Percentiles rank a stretch among this genome's conserved stretches.
Evolutionary conservation across 2,797 vertebrate species (phyloP).

Genomic region (Xenentodon cancila): DNA sequence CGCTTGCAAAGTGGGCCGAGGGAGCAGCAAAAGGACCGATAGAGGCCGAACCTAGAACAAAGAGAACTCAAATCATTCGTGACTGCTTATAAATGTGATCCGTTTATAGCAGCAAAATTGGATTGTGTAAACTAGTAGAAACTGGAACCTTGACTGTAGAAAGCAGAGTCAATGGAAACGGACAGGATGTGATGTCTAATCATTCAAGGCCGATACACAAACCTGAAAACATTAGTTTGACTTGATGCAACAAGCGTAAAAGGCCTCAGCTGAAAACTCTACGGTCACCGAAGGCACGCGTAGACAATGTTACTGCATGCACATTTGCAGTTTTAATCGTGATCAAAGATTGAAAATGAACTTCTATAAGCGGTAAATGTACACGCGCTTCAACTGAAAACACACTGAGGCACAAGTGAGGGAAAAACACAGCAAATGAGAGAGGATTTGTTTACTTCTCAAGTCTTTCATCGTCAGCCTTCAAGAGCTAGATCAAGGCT

Average conservation of each 20-base stretch:
- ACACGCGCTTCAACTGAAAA: background rate
- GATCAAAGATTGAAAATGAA: background rate
- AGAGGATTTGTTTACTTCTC: constrained; percentile 13
- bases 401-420: constrained; percentile 3
- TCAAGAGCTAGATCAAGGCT: constrained; percentile 42
- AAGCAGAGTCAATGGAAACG: background rate
- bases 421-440: constrained; percentile 11
- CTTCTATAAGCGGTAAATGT: too few species aligned
- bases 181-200: background rate
- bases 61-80: background rate
- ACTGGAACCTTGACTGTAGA: background rate
- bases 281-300: too few species aligned
- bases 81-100: too few species aligned
- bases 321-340: too few species aligned
- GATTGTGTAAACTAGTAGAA: background rate
- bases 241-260: background rate
- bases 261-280: too few species aligned
- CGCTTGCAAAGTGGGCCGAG: background rate
- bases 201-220: background rate
- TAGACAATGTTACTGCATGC: too few species aligned
- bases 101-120: too few species aligned
- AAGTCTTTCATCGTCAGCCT: constrained; percentile 28
- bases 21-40: constrained; percentile 1
- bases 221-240: background rate
- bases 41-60: background rate